Evolutionary conservation across 2,113 vertebrate species (phyloP).

Genomic region (Nothobranchius furzeri): DNA sequence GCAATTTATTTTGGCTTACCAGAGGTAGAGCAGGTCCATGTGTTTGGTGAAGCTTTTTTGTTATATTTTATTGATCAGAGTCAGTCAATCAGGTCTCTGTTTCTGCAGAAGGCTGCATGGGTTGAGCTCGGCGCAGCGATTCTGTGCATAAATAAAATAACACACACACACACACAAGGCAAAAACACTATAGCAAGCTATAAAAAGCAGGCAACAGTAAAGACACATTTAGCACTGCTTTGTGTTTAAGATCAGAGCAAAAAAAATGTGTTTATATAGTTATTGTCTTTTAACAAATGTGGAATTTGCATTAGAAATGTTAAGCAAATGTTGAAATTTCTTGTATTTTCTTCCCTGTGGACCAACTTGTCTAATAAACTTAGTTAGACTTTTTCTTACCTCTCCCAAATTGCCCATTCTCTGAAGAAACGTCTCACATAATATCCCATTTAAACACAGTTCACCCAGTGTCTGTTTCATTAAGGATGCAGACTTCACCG

Average conservation of each 20-base stretch:
- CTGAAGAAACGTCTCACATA: slow-evolving; percentile 43
- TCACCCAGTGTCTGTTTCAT: slow-evolving; percentile 45
- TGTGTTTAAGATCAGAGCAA: neutral
- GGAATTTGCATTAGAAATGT: neutral
- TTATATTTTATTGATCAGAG: no score
- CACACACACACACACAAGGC: no score
- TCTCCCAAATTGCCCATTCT: slow-evolving; percentile 28
- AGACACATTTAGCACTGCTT: neutral
- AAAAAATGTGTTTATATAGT: neutral
- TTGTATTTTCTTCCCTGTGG: neutral
- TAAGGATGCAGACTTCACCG: slow-evolving; percentile 49
- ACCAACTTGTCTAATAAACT: slow-evolving; percentile 42
- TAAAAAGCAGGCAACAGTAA: no score
- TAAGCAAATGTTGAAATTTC: no score
- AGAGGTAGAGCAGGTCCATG: no score
- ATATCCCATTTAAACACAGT: slow-evolving; percentile 22
- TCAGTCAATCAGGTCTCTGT: no score
- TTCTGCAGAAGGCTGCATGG: no score
- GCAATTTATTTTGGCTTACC: no score
- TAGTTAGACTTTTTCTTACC: slow-evolving; percentile 19
- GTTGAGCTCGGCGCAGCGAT: no score
- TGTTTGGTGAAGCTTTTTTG: no score
- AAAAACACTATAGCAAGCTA: no score
- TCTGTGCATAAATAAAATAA: no score
- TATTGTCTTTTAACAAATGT: slow-evolving; percentile 11